These are phyloP conservation scores for Hylia prasina DNA, from an alignment of 2,113 vertebrate species.

Conservation along the genomic window DNA sequence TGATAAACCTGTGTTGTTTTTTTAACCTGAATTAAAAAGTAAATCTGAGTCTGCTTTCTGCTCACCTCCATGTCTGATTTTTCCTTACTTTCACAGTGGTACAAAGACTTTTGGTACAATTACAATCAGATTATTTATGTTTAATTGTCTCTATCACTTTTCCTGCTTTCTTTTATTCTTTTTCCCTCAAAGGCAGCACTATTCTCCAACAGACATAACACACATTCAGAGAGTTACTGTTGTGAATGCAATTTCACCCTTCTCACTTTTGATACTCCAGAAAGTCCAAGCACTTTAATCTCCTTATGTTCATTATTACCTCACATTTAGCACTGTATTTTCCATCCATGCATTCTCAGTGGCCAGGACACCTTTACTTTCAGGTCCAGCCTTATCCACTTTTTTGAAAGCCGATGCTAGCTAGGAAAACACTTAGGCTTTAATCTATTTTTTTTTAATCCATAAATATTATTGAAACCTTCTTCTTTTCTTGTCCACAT, in stretches of 20 bases:
- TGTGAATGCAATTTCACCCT: background rate
- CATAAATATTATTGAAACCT: background rate
- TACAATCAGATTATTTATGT: background rate
- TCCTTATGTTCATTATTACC: background rate
- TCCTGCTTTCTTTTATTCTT: rapidly evolving
- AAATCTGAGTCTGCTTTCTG: background rate
- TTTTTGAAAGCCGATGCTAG: background rate
- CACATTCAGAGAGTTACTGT: background rate
- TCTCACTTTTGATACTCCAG: background rate
- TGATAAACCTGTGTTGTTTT: background rate
- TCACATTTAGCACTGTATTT: background rate
- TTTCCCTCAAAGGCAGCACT: background rate
- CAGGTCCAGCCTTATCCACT: background rate
- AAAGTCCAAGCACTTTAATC: background rate
- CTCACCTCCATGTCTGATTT: background rate
- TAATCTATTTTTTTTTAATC: background rate
- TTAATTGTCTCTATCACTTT: background rate
- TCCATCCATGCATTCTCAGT: background rate
- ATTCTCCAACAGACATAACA: rapidly evolving
- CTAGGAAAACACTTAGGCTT: background rate
- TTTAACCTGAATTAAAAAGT: background rate
- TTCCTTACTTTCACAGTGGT: background rate
- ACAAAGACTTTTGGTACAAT: background rate
- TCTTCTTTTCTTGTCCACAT: background rate
- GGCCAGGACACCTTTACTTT: background rate